Percentiles rank a stretch among this genome's conserved stretches.
Conservation (phyloP, 1,140 invertebrate species). For the Cepaea nemoralis region DNA sequence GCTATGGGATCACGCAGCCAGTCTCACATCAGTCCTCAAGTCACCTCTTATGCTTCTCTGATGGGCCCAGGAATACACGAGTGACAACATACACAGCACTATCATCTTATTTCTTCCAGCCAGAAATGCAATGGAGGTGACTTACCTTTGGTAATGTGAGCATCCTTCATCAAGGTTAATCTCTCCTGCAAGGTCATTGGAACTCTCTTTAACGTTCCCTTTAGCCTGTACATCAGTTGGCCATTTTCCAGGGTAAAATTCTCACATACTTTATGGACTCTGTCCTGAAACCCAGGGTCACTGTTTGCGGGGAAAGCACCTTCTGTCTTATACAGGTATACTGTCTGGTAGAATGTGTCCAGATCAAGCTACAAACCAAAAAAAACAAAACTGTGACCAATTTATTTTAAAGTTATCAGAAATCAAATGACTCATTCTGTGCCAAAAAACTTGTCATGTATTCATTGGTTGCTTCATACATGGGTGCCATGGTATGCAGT, state of each 20-base stretch:
- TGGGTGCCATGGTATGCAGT: no score
- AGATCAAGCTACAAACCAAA: constrained; percentile 44
- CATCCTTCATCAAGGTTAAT: constrained; percentile 42
- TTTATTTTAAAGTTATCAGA: no score
- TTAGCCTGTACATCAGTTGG: constrained; percentile 28
- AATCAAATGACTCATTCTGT: no score
- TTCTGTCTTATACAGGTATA: constrained; percentile 46
- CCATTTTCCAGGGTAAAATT: constrained; percentile 44
- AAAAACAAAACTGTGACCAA: not conserved
- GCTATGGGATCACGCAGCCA: no score
- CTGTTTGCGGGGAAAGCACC: constrained; percentile 43
- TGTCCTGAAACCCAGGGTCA: constrained; percentile 47
- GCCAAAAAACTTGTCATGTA: no score
- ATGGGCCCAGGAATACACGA: no score
- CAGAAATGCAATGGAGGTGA: not conserved
- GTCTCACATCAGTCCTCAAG: no score
- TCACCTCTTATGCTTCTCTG: no score
- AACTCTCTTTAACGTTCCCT: constrained; percentile 17
- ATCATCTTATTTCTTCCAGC: no score
- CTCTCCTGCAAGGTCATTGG: constrained; percentile 35
- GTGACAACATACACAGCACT: no score
- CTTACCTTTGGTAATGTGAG: constrained; percentile 47
- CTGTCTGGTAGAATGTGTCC: constrained; percentile 47
- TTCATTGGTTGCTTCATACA: no score
- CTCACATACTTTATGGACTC: constrained; percentile 45